A percentile compares a stretch with the other conserved stretches of the same genome.
These are phyloP conservation scores for Cacoxenus indagator DNA, from an alignment of 2,888 invertebrate genomes.

Conservation along the genomic window DNA sequence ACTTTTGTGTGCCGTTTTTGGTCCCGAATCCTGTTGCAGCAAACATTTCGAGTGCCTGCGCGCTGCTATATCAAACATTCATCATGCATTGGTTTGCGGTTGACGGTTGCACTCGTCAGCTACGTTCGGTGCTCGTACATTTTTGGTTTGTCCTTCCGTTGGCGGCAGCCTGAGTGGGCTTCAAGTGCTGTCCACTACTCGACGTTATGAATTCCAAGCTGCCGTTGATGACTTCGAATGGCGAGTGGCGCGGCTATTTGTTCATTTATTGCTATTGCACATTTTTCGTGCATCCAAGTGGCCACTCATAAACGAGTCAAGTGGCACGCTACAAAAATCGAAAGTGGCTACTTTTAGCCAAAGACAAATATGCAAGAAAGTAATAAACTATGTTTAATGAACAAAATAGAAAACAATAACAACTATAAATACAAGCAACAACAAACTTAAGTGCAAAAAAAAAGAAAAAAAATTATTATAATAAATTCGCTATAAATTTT, in stretches of 20 bases:
- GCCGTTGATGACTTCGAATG: conserved; percentile 30
- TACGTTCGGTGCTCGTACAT: neutral
- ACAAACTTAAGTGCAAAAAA: neutral
- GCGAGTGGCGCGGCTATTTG: conserved; percentile 20
- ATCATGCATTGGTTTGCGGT: conserved; percentile 20
- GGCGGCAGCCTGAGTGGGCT: neutral
- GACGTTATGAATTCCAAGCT: conserved; percentile 5
- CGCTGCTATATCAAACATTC: conserved; percentile 4
- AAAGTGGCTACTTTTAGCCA: neutral
- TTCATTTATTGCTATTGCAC: conserved; percentile 4
- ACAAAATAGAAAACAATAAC: neutral
- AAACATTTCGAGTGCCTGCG: conserved; percentile 38
- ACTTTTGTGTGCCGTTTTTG: conserved; percentile 47
- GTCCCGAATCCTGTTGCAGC: conserved; percentile 40
- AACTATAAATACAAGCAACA: neutral
- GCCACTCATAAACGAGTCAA: neutral
- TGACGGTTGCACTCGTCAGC: neutral
- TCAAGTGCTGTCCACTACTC: conserved; percentile 21
- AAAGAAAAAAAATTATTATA: neutral
- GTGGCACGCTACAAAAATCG: neutral
- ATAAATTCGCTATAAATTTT: neutral
- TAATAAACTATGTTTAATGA: neutral
- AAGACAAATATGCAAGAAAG: neutral
- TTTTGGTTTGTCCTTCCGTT: conserved; percentile 2
- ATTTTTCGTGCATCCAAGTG: neutral